phyloP scores from a whole-genome alignment of 2,888 invertebrate species.

The Conops quadrifasciatus region DNA sequence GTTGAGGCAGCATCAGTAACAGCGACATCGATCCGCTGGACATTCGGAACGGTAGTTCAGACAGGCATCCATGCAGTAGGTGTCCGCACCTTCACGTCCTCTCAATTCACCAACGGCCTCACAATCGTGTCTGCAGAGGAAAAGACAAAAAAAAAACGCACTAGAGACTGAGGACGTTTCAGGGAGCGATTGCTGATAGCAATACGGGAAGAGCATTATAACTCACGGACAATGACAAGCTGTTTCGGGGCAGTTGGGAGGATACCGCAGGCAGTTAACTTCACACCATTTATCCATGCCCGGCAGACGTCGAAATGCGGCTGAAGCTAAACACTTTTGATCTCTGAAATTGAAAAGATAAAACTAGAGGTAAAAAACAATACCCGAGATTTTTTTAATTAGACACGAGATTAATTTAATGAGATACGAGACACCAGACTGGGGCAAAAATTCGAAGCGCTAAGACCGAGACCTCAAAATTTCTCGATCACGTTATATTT shows the following conservation, averaged over 20 bases:
- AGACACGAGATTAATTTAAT: too few relatives aligned
- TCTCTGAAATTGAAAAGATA: slow-evolving; percentile 67
- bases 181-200: too few relatives aligned
- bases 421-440: too few relatives aligned
- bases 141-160: neutral
- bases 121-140: slow-evolving; percentile 74
- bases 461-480: too few relatives aligned
- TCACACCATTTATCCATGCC: slow-evolving; percentile 87
- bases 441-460: too few relatives aligned
- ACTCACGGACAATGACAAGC: slow-evolving; percentile 87
- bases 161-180: too few relatives aligned
- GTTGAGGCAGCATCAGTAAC: slow-evolving; percentile 60
- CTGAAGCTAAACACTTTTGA: slow-evolving; percentile 80
- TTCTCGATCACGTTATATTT: too few relatives aligned
- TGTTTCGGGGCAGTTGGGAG: slow-evolving; percentile 81
- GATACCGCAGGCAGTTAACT: slow-evolving; percentile 84
- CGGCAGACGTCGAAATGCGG: slow-evolving; percentile 72
- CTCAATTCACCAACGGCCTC: slow-evolving; percentile 81
- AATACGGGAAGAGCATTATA: too few relatives aligned
- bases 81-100: slow-evolving; percentile 78
- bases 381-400: too few relatives aligned
- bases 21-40: slow-evolving; percentile 76
- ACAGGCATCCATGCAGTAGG: slow-evolving; percentile 87
- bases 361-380: slow-evolving; percentile 11
- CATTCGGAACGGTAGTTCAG: slow-evolving; percentile 80